phyloP scores from a whole-genome alignment of 2,888 invertebrate genomes.

The Calameuta filiformis region DNA sequence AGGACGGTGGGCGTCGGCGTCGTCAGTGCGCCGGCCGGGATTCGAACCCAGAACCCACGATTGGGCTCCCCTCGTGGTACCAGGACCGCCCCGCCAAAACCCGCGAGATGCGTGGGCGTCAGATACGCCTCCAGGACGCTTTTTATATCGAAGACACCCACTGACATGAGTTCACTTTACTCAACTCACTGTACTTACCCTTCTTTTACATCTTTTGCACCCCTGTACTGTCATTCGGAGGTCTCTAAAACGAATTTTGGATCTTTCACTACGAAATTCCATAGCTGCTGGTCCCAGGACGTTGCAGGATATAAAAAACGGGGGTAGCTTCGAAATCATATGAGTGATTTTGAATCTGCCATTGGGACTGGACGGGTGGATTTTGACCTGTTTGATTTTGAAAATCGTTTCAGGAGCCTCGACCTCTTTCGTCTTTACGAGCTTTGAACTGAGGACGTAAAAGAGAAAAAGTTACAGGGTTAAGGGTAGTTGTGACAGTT shows the following conservation, averaged over 20 bases:
- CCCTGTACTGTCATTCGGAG: neutral
- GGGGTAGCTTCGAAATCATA: neutral
- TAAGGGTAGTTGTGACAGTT: neutral
- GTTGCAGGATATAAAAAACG: neutral
- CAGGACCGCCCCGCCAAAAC: conserved; percentile 62
- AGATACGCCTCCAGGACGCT: conserved; percentile 54
- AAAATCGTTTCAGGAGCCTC: neutral
- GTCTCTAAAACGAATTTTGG: neutral
- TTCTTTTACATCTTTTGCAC: neutral
- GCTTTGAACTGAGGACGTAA: neutral
- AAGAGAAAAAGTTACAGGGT: neutral
- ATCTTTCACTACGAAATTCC: neutral
- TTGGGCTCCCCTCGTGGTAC: conserved; percentile 58
- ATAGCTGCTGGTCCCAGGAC: neutral
- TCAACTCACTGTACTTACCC: neutral
- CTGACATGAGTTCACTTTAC: neutral
- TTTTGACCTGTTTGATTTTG: neutral
- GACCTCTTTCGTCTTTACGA: neutral
- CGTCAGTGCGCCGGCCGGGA: conserved; percentile 58
- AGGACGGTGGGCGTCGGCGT: conserved; percentile 58
- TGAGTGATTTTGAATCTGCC: neutral
- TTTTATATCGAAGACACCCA: conserved; percentile 15
- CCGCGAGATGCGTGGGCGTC: conserved; percentile 61
- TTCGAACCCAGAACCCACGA: conserved; percentile 58
- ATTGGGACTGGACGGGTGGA: neutral